These are phyloP conservation scores for Montipora efflorescens DNA, from an alignment of 64 coral and sea anemone genomes.

Conservation along the genomic window DNA sequence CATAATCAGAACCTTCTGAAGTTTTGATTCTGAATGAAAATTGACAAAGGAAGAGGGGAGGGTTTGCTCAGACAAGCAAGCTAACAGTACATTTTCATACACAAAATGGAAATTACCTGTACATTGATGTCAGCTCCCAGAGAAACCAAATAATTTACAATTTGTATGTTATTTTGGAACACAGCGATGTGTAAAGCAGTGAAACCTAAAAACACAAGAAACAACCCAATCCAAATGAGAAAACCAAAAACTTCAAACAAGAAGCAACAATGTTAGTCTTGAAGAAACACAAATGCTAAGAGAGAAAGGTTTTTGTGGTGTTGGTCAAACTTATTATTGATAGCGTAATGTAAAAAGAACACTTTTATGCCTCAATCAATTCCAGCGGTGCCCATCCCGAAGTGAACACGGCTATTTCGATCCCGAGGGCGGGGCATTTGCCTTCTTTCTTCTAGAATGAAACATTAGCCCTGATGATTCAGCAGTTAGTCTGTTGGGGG, in stretches of 20 bases:
- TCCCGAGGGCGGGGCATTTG: too few relatives aligned
- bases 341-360: too few relatives aligned
- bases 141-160: slow-evolving; percentile 49
- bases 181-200: slow-evolving; percentile 81
- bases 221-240: slow-evolving; percentile 1
- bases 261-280: not conserved
- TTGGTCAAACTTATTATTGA: too few relatives aligned
- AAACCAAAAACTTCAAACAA: not conserved
- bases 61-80: too few relatives aligned
- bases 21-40: not conserved
- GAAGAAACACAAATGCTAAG: not conserved
- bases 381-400: too few relatives aligned
- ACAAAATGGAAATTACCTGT: slow-evolving; percentile 37
- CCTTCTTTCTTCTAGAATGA: too few relatives aligned
- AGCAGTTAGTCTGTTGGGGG: not conserved
- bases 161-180: slow-evolving; percentile 27
- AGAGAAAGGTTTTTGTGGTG: not conserved
- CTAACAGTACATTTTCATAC: too few relatives aligned
- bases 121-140: slow-evolving; percentile 82
- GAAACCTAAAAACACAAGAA: slow-evolving; percentile 51
- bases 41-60: not conserved
- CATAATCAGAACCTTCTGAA: too few relatives aligned
- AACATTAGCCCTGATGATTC: not conserved
- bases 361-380: too few relatives aligned
- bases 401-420: too few relatives aligned